Percentiles rank a stretch among this genome's conserved stretches.
phyloP scores from a whole-genome alignment of 2,797 vertebrate species.

The Carcharodon carcharias region DNA sequence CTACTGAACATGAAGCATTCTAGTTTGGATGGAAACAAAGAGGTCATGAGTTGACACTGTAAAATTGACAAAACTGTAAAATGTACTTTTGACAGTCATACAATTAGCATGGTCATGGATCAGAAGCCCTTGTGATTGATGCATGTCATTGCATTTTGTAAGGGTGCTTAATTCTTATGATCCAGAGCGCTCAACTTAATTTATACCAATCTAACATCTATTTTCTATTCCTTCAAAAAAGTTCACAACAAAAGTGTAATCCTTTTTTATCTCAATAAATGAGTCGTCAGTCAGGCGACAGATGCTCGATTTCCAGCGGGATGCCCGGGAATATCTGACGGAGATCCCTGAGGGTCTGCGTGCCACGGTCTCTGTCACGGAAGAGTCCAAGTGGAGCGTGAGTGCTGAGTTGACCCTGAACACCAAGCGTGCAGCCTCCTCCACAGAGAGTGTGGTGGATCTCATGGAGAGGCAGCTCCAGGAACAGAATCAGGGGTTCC shows the following conservation, averaged over 20 bases:
- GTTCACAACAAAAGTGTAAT: neutral
- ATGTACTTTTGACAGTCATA: neutral
- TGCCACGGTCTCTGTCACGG: too few relatives aligned
- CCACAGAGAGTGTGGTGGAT: too few relatives aligned
- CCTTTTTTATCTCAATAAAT: neutral
- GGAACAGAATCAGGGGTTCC: too few relatives aligned
- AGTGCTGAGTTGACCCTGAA: too few relatives aligned
- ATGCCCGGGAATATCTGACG: too few relatives aligned
- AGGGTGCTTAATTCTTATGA: neutral
- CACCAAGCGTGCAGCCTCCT: too few relatives aligned
- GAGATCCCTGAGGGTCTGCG: too few relatives aligned
- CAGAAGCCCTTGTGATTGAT: neutral
- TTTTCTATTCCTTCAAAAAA: neutral
- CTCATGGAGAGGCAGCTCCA: too few relatives aligned
- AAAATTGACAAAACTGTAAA: neutral
- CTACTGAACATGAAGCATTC: neutral
- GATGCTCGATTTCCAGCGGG: too few relatives aligned
- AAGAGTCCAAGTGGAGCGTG: too few relatives aligned
- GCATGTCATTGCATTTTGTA: neutral
- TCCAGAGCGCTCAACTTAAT: neutral
- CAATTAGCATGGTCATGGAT: neutral
- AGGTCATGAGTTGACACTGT: neutral
- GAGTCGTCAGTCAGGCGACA: too few relatives aligned
- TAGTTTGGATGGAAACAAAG: neutral
- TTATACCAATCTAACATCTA: neutral